Base-by-base conservation (phyloP, 2,888 invertebrate genomes). In the Oegoconia quadripuncta region DNA sequence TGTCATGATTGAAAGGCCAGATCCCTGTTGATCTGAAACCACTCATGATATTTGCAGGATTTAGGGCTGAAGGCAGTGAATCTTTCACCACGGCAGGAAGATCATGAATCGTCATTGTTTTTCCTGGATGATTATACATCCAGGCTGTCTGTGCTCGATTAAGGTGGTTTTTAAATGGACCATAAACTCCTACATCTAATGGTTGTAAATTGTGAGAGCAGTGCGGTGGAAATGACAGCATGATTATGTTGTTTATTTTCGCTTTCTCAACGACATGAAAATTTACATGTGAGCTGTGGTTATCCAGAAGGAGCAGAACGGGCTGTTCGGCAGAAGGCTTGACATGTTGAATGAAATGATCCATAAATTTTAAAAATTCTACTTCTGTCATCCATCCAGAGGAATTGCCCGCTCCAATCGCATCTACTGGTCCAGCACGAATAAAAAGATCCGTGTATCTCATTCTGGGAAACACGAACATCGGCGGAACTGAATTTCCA, bases 201-300 rank as follows among this genome's bases (percentile, higher is more conserved):
- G 61, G 65, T 36, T 63, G 60, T 1, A 62, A 37, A 22, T 52
- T 58, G 42, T 62, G 58, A 0, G 58, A 54, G 34, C 54, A 59
- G 37, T 63, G 59, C 0, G 58, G 59, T 3, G 59, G 60, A 34
- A 62, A 63, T 1, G 57, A 56, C 0, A 62, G 37, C 16, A 60
- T 1, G 1, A 42, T 31, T 3, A 60, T 59, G 0, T 52, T 54
- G 32, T 63, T 52, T n/a, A 36, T 34, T 37, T 16, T 48, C 6
- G 2, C 47, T 29, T 33, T 48, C 50, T 5, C 32, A 12, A 27
- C 5, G 7, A 14, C 27, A 5, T 8, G 13, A n/a, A 27, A 13
- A 7, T 8, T 12, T 13, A 27, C 14, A 8, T 29, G 17, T 9
- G 29, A 29, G n/a, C n/a, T 8, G 7, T 29, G 16, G 16, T 17